A percentile compares a stretch with the other conserved stretches of the same genome.
phyloP scores from a whole-genome alignment of 2,797 vertebrate genomes.

The Poeciliopsis gracilis region DNA sequence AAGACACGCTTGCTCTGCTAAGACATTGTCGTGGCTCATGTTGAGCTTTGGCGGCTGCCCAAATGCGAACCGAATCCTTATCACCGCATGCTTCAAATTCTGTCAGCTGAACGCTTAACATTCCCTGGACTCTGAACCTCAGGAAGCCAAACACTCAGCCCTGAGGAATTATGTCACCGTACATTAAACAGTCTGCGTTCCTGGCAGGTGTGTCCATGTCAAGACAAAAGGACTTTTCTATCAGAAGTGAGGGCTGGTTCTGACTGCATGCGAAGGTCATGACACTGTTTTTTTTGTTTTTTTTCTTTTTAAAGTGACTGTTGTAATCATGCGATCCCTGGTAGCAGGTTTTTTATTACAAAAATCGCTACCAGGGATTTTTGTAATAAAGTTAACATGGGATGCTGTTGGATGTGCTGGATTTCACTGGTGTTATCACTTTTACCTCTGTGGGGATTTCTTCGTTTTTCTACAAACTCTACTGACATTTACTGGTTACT shows the following conservation, averaged over 20 bases:
- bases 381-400: not conserved
- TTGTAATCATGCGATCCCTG: not conserved
- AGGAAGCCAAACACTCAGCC: not conserved
- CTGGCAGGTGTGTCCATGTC: conserved; percentile 2
- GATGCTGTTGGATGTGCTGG: not conserved
- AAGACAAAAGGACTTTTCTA: not conserved
- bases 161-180: conserved; percentile 22
- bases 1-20: conserved; percentile 3
- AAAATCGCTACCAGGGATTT: not conserved
- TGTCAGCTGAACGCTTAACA: conserved; percentile 3
- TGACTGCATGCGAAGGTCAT: not conserved
- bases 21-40: conserved; percentile 1
- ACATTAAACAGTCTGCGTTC: conserved; percentile 14
- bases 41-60: conserved; percentile 1
- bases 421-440: not conserved
- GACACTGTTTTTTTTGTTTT: no score
- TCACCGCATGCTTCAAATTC: not conserved
- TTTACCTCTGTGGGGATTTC: not conserved
- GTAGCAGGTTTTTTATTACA: no score
- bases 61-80: conserved; percentile 11
- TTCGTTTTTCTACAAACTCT: not conserved
- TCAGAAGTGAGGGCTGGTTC: not conserved
- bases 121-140: conserved; percentile 2
- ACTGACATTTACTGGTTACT: not conserved
- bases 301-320: not conserved